Base-by-base conservation (phyloP, 2,797 vertebrate genomes). In the Euthynnus affinis region DNA sequence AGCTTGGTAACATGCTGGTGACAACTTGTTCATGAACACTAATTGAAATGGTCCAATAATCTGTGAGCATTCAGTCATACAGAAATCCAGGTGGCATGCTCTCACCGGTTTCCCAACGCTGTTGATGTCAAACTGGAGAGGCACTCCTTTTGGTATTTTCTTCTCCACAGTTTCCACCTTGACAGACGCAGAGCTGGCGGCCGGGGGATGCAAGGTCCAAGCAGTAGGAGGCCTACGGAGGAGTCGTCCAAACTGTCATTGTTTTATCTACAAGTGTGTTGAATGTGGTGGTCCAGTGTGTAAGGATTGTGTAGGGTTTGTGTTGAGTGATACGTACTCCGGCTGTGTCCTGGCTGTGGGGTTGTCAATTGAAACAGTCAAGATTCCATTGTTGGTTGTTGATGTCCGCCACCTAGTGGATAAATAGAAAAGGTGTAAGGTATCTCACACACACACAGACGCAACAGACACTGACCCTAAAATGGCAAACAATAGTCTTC, bases 121-220 rank as follows among this genome's bases (percentile, higher is more conserved):
- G 91, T 99, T 99, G 85, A 99, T 99, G 87, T 99, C 97, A 87
- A 99, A 99, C 77, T 99, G 96, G 76, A 99, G 84, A 5, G 97
- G 93, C 32, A 99, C 98, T 22, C 98, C 98, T 96, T 98, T 99
- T 15, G 98, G 98, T 62, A 96, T 87, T 88, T 97, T 98, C 90
- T 96, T 94, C 80, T 97, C 96, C 18, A 89, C 93, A 0, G 93
- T 94, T n/a, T 96, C 96, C 71, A 90, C 89, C 86, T 96, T 96
- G 80, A 95, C 80, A 0, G 85, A 66, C 63, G 95, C 89, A 20
- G 95, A 87, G 1, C 90, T 77, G 10, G 94, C 93, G 17, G 96
- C 87, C 0, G 94, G 92, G 15, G 97, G 95, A 78, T 96, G 96
- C 75, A 96, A 93, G 40, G 97, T 94, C 94, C 96, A 96, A 8